These are phyloP conservation scores for Toxonevra muliebris DNA, from an alignment of 2,888 invertebrate species.

Conservation along the genomic window DNA sequence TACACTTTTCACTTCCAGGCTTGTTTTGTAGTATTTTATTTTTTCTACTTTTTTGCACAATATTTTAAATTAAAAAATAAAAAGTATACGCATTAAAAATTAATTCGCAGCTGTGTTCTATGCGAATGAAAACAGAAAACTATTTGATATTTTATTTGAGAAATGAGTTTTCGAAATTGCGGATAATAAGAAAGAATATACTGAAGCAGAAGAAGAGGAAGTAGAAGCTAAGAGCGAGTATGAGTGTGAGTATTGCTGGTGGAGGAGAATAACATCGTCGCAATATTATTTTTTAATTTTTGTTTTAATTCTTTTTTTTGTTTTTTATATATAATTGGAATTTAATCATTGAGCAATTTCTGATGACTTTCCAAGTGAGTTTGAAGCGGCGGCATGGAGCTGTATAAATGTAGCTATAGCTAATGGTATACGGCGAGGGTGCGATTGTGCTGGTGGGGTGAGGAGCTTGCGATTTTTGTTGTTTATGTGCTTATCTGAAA, in stretches of 20 bases:
- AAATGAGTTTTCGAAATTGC: slow-evolving; percentile 16
- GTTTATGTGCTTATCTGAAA: neutral
- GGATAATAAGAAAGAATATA: slow-evolving; percentile 1
- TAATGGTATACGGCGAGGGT: neutral
- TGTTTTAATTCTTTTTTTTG: slow-evolving; percentile 3
- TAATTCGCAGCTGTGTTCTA: slow-evolving; percentile 12
- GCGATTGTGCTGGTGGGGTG: neutral
- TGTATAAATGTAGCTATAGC: neutral
- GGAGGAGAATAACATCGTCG: slow-evolving; percentile 3
- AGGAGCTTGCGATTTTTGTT: neutral
- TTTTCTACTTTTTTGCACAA: neutral
- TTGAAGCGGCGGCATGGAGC: too few species aligned
- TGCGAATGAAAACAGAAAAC: slow-evolving; percentile 27
- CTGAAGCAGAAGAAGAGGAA: neutral
- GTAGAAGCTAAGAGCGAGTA: neutral
- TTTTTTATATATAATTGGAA: slow-evolving; percentile 34
- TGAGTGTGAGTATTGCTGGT: neutral
- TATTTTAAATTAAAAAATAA: slow-evolving; percentile 1
- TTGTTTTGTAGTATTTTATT: neutral
- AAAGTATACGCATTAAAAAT: neutral
- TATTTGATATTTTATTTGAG: slow-evolving; percentile 13
- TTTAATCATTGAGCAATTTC: slow-evolving; percentile 42
- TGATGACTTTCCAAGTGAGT: slow-evolving; percentile 18
- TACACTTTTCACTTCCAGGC: neutral
- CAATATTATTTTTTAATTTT: slow-evolving; percentile 17